These are phyloP conservation scores for Amiota mariae DNA, from an alignment of 2,888 invertebrate species.

Conservation along the genomic window DNA sequence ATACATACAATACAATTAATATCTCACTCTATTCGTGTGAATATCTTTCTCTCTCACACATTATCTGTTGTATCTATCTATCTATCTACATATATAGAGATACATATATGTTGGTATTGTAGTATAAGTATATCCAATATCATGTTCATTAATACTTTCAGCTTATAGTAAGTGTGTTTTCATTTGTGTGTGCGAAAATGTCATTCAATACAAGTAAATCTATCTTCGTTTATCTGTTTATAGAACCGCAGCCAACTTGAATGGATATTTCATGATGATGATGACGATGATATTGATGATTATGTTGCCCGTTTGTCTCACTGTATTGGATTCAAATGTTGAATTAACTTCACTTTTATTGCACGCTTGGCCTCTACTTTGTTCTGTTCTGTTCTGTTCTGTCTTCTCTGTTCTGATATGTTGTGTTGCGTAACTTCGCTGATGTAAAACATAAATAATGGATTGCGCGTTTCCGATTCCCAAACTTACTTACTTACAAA, in stretches of 20 bases:
- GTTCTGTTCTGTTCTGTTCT: not conserved
- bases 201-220: conserved; percentile 18
- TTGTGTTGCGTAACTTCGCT: conserved; percentile 16
- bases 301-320: not conserved
- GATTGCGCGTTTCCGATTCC: conserved; percentile 16
- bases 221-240: conserved; percentile 29
- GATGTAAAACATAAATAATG: conserved; percentile 26
- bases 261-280: conserved; percentile 22
- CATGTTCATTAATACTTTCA: conserved; percentile 7
- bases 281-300: not conserved
- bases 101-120: no score
- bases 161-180: conserved; percentile 23
- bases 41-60: no score
- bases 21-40: no score
- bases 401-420: conserved; percentile 7
- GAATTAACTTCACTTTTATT: conserved; percentile 41
- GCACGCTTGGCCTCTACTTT: conserved; percentile 26
- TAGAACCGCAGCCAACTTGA: not conserved
- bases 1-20: not conserved
- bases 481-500: not conserved
- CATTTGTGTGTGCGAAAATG: conserved; percentile 1
- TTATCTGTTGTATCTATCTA: no score
- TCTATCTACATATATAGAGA: no score
- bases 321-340: conserved; percentile 40
- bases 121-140: no score